A percentile compares a stretch with the other conserved stretches of the same genome.
Conservation (phyloP, 37 sponge, comb jelly and placozoan genomes). For the Hexactinellida sp. region DNA sequence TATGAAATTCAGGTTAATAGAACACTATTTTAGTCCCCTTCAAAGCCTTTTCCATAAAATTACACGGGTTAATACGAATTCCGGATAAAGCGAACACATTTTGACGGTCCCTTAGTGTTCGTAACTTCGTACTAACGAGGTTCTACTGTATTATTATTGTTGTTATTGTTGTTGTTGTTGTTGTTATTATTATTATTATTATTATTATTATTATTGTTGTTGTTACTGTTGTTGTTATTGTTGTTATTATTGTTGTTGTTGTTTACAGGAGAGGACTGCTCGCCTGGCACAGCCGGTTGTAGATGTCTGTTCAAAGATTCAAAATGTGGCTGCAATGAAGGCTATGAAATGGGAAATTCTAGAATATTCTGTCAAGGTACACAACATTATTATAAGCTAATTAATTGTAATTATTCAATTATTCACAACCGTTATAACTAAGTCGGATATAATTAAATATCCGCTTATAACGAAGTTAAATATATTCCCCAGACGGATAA, state of each 20-base stretch:
- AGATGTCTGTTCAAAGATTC: not conserved
- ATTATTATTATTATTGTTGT: not conserved
- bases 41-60: too few species aligned
- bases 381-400: not conserved
- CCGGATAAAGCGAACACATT: not conserved
- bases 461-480: too few species aligned
- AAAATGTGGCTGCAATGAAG: not conserved
- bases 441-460: too few species aligned
- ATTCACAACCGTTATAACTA: too few species aligned
- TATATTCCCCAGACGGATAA: too few species aligned
- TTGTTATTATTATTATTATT: not conserved
- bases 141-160: not conserved
- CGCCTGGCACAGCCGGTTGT: not conserved
- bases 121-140: not conserved
- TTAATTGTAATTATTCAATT: not conserved
- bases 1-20: too few species aligned
- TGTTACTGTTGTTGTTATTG: too few species aligned
- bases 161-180: too few species aligned
- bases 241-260: too few species aligned
- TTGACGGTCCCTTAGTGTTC: not conserved
- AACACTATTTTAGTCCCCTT: too few species aligned
- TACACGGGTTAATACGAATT: too few species aligned
- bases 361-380: constrained; percentile 4
- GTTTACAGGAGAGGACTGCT: not conserved
- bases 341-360: not conserved